These are phyloP conservation scores for Dendroctonus ponderosae DNA, from an alignment of 1,140 invertebrate genomes.

Conservation along the genomic window DNA sequence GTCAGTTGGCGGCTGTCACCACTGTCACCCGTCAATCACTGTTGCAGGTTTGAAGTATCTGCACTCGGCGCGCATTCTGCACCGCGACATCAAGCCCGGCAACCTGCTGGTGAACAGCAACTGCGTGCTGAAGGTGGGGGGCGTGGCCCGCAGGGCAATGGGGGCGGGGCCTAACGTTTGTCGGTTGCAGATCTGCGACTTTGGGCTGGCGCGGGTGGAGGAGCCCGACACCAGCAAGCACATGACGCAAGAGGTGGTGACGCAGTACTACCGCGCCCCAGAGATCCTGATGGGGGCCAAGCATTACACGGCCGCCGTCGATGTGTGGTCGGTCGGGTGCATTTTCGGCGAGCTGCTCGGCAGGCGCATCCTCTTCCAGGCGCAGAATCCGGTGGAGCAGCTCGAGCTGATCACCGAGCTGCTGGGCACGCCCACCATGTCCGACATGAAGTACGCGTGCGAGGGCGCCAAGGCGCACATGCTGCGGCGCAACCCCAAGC, in stretches of 20 bases:
- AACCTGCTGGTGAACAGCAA: slow-evolving; percentile 98
- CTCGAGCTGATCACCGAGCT: slow-evolving; percentile 96
- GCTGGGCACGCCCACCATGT: slow-evolving; percentile 91
- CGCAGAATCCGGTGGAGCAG: slow-evolving; percentile 56
- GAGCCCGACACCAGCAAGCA: slow-evolving; percentile 88
- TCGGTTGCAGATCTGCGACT: slow-evolving; percentile 88
- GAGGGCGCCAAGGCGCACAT: slow-evolving; percentile 94
- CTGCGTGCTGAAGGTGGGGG: slow-evolving; percentile 89
- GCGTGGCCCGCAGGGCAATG: slow-evolving; percentile 17
- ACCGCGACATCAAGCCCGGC: slow-evolving; percentile 99
- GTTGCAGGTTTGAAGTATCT: slow-evolving; percentile 92
- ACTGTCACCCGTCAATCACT: not conserved
- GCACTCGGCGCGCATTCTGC: slow-evolving; percentile 95
- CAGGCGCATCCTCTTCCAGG: slow-evolving; percentile 94
- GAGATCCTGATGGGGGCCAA: slow-evolving; percentile 98
- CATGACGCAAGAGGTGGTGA: slow-evolving; percentile 99
- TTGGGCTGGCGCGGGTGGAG: slow-evolving; percentile 82
- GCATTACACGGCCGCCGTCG: slow-evolving; percentile 95
- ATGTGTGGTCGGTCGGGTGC: slow-evolving; percentile 99
- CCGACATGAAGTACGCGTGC: slow-evolving; percentile 95
- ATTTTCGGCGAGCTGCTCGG: slow-evolving; percentile 97
- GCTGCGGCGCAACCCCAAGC: slow-evolving; percentile 82
- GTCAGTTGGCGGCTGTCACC: not conserved
- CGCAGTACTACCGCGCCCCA: slow-evolving; percentile 98
- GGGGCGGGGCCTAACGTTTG: not conserved